phyloP scores from a whole-genome alignment of 2,888 invertebrate genomes.

The Myathropa florea region DNA sequence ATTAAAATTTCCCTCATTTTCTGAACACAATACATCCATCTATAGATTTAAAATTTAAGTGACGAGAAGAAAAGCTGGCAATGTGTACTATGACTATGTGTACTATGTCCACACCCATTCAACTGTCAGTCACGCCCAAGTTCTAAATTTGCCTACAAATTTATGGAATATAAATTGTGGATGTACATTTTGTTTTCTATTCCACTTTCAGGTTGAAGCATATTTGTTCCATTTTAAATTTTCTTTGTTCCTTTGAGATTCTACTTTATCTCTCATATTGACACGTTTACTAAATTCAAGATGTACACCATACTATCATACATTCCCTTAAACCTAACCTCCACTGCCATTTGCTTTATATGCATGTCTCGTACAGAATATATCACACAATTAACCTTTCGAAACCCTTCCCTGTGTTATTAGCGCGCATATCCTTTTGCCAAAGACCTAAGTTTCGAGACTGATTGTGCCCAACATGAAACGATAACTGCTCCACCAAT shows the following conservation, averaged over 20 bases:
- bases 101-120: slow-evolving; percentile 18
- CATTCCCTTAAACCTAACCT: not conserved
- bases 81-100: too few relatives aligned
- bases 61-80: too few relatives aligned
- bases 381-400: slow-evolving; percentile 64
- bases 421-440: slow-evolving; percentile 21
- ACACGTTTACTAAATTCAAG: slow-evolving; percentile 62
- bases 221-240: slow-evolving; percentile 34
- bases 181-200: not conserved
- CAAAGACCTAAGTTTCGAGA: not conserved
- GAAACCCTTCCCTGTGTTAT: slow-evolving; percentile 52
- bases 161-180: not conserved
- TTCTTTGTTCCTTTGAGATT: slow-evolving; percentile 16
- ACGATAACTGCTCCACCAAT: slow-evolving; percentile 24
- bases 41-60: too few relatives aligned
- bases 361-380: slow-evolving; percentile 32
- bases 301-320: not conserved
- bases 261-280: slow-evolving; percentile 39
- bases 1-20: too few relatives aligned
- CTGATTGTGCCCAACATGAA: slow-evolving; percentile 30
- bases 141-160: not conserved
- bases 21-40: too few relatives aligned
- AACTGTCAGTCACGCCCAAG: slow-evolving; percentile 39
- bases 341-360: not conserved
- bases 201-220: slow-evolving; percentile 12